These are phyloP conservation scores for Bufo bufo DNA, from an alignment of 2,113 vertebrate species.

Conservation along the genomic window DNA sequence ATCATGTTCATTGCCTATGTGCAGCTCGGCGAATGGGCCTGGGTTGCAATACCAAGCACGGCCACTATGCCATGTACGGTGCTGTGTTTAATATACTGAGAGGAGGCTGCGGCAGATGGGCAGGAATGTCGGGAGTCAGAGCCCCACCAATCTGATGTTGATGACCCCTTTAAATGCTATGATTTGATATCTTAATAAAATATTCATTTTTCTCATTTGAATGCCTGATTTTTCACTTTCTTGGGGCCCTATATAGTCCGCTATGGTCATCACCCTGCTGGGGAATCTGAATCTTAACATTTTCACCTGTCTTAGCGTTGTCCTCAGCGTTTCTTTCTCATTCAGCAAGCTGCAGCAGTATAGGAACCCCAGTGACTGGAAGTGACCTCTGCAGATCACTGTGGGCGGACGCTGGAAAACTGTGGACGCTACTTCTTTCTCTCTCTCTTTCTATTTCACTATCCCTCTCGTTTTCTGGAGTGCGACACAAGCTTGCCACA, in stretches of 20 bases:
- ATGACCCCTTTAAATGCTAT: too few relatives aligned
- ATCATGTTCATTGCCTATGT: too few relatives aligned
- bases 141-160: too few relatives aligned
- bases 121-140: too few relatives aligned
- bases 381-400: conserved; percentile 70
- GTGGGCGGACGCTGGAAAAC: conserved; percentile 68
- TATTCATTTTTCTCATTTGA: background rate
- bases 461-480: conserved; percentile 61
- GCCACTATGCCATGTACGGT: too few relatives aligned
- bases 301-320: conserved; percentile 17
- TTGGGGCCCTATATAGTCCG: background rate
- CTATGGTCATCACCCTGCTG: background rate
- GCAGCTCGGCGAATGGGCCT: too few relatives aligned
- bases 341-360: conserved; percentile 55
- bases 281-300: conserved; percentile 38
- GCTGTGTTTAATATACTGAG: too few relatives aligned
- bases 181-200: too few relatives aligned
- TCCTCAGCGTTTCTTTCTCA: conserved; percentile 44
- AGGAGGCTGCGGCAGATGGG: too few relatives aligned
- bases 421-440: conserved; percentile 62
- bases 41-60: too few relatives aligned
- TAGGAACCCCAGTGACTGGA: conserved; percentile 63
- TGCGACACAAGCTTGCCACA: conserved; percentile 70
- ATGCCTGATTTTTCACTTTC: background rate
- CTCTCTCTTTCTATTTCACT: conserved; percentile 38